Evolutionary conservation across 1,140 invertebrate genomes (phyloP).

Genomic region (Drosophila murphyi): DNA sequence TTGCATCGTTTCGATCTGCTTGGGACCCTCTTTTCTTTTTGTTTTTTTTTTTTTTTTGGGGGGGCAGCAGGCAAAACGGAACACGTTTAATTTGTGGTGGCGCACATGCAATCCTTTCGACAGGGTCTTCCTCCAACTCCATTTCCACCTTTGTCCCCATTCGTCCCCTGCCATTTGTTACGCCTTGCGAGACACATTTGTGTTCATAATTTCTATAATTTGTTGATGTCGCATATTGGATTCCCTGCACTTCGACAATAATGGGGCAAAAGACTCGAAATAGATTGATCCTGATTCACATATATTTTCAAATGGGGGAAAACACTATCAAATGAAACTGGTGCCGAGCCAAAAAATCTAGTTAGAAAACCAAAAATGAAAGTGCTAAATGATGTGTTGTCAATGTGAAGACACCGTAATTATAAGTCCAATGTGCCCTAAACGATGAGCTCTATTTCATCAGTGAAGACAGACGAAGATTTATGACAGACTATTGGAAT

Average conservation of each 20-base stretch:
- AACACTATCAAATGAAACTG: not conserved
- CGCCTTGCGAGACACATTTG: not conserved
- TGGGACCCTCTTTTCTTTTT: not conserved
- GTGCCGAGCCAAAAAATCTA: not conserved
- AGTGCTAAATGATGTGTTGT: not conserved
- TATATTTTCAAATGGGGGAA: not conserved
- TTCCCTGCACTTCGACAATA: conserved; percentile 15
- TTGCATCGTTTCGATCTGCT: conserved; percentile 19
- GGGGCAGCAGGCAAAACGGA: conserved; percentile 13
- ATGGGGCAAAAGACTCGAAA: conserved; percentile 22
- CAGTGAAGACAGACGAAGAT: not conserved
- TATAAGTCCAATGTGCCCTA: not conserved
- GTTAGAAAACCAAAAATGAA: not conserved
- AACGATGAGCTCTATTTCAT: not conserved
- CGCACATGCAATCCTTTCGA: conserved; percentile 68
- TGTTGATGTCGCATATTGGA: conserved; percentile 37
- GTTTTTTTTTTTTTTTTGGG: too few relatives aligned
- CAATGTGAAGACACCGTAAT: not conserved
- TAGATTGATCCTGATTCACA: conserved; percentile 15
- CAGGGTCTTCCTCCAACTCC: conserved; percentile 24
- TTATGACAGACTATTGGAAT: not conserved
- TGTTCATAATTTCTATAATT: conserved; percentile 50
- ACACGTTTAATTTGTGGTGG: conserved; percentile 47
- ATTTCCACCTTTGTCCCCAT: not conserved
- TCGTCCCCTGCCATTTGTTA: not conserved